These are phyloP conservation scores for Sinosuthora webbiana DNA, from an alignment of 2,113 vertebrate species.

Conservation along the genomic window DNA sequence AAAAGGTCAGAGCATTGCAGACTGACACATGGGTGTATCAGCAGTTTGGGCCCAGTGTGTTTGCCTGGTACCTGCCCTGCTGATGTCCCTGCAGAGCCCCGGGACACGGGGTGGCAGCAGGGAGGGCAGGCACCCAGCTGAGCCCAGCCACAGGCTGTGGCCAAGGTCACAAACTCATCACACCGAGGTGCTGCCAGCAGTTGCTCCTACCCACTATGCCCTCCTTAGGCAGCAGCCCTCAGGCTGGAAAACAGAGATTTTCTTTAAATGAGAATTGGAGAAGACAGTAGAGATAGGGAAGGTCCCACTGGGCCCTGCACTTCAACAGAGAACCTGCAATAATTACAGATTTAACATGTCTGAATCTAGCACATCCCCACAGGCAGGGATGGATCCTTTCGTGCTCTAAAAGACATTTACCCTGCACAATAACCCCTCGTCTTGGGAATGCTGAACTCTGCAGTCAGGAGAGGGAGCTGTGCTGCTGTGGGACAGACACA, in stretches of 20 bases:
- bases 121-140: neutral
- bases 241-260: neutral
- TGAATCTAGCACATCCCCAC: neutral
- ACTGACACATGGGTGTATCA: rapidly evolving
- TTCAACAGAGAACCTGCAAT: neutral
- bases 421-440: neutral
- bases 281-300: neutral
- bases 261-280: neutral
- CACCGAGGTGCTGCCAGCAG: neutral
- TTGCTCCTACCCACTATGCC: rapidly evolving
- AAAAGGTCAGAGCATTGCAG: neutral
- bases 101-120: neutral
- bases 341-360: neutral
- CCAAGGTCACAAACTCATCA: neutral
- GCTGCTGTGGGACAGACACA: neutral
- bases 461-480: conserved; percentile 47
- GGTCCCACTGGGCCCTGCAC: neutral
- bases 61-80: rapidly evolving
- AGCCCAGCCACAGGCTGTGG: rapidly evolving
- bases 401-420: rapidly evolving
- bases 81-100: neutral
- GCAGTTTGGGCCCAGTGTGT: neutral
- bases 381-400: neutral
- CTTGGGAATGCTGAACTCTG: neutral
- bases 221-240: neutral